Evolutionary conservation across 2,113 vertebrate genomes (phyloP).

Genomic region (Aegypius monachus): DNA sequence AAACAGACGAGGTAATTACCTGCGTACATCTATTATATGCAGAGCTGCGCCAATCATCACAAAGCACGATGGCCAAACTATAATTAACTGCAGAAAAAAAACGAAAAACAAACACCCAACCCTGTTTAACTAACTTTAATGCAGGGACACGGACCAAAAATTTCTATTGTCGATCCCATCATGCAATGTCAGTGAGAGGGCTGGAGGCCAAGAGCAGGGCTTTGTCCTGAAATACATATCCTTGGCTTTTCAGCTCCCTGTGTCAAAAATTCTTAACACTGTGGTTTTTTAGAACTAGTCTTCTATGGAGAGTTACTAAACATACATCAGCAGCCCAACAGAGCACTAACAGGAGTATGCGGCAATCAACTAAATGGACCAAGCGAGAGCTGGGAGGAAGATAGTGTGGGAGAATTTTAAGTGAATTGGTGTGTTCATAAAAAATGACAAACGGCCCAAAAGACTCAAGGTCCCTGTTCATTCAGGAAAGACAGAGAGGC

Average conservation of each 20-base stretch:
- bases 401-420: not conserved
- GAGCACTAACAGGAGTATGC: not conserved
- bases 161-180: not conserved
- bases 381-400: not conserved
- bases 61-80: not conserved
- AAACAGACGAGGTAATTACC: slow-evolving; percentile 39
- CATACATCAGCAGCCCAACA: slow-evolving; percentile 50
- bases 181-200: not conserved
- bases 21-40: slow-evolving; percentile 5
- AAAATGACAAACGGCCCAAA: slow-evolving; percentile 4
- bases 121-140: not conserved
- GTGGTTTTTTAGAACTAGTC: slow-evolving; percentile 1
- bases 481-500: not conserved
- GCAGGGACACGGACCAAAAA: not conserved
- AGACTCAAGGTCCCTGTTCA: not conserved
- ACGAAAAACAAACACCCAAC: not conserved
- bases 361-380: slow-evolving; percentile 32
- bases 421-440: slow-evolving; percentile 29
- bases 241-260: not conserved
- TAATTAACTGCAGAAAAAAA: not conserved
- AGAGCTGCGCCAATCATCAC: slow-evolving; percentile 11
- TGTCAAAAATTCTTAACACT: not conserved
- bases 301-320: slow-evolving; percentile 28
- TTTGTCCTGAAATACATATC: not conserved
- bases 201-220: not conserved